A percentile compares a stretch with the other conserved stretches of the same genome.
phyloP scores from a whole-genome alignment of 2,797 vertebrate genomes.

The Pelodytes ibericus region DNA sequence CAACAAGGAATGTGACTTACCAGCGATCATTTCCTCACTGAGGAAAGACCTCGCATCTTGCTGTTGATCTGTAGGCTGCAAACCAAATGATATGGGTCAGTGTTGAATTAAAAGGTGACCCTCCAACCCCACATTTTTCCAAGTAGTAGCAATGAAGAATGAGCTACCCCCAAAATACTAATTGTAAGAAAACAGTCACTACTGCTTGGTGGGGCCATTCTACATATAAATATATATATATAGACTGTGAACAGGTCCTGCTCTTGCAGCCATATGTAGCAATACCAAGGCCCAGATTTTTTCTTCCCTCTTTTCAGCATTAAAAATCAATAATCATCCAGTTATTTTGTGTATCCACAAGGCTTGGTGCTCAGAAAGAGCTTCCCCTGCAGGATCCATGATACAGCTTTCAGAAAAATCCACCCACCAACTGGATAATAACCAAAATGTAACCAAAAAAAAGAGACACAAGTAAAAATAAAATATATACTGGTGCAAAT shows the following conservation, averaged over 20 bases:
- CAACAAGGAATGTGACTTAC: conserved; percentile 70
- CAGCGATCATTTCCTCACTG: conserved; percentile 95
- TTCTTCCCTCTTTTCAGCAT: not conserved
- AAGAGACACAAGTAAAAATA: conserved; percentile 1
- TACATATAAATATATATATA: not conserved
- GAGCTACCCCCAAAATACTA: no score
- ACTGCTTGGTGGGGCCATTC: not conserved
- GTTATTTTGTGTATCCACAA: conserved; percentile 11
- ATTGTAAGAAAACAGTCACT: not conserved
- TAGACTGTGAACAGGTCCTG: not conserved
- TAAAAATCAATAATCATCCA: conserved; percentile 15
- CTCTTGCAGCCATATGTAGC: not conserved
- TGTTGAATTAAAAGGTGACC: not conserved
- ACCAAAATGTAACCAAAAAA: not conserved
- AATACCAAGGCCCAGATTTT: not conserved
- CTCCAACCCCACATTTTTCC: not conserved
- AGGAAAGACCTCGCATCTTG: conserved; percentile 94
- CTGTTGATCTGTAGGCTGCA: conserved; percentile 92
- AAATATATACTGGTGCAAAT: not conserved
- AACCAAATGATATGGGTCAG: conserved; percentile 44
- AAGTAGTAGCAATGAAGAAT: no score
- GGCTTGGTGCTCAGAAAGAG: not conserved
- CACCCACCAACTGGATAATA: conserved; percentile 8
- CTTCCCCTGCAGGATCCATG: conserved; percentile 10
- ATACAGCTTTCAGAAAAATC: not conserved